Conservation (phyloP, 1,140 invertebrate genomes). For the Dendroctonus valens region DNA sequence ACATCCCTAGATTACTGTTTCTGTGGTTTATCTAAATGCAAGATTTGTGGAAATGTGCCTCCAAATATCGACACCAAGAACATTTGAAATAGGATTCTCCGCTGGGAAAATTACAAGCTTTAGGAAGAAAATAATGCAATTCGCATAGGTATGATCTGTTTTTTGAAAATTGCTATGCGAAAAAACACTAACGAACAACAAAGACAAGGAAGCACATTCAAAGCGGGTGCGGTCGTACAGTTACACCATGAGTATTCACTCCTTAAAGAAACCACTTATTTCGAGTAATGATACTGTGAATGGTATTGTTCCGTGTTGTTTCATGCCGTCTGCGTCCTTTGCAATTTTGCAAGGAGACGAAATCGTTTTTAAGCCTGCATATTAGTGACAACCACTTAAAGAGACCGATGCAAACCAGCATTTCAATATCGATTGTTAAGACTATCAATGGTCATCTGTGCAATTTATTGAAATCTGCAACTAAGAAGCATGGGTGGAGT, state of each 20-base stretch:
- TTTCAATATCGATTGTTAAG: background rate
- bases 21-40: too few relatives aligned
- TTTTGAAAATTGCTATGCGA: too few relatives aligned
- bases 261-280: too few relatives aligned
- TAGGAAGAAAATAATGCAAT: too few relatives aligned
- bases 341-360: background rate
- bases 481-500: slow-evolving; percentile 26
- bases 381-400: background rate
- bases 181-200: background rate
- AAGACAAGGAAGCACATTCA: slow-evolving; percentile 2
- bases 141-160: too few relatives aligned
- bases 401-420: too few relatives aligned
- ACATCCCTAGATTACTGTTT: too few relatives aligned
- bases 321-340: background rate
- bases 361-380: background rate
- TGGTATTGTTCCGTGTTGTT: slow-evolving; percentile 3
- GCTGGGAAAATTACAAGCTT: too few relatives aligned
- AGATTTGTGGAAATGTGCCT: too few relatives aligned
- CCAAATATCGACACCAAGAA: too few relatives aligned
- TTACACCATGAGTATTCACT: background rate
- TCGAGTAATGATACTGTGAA: background rate
- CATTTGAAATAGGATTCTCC: too few relatives aligned
- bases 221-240: slow-evolving; percentile 3
- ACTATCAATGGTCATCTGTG: slow-evolving; percentile 3
- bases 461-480: slow-evolving; percentile 1